Base-by-base conservation (phyloP, 1,140 invertebrate species). In the Acromyrmex charruanus region DNA sequence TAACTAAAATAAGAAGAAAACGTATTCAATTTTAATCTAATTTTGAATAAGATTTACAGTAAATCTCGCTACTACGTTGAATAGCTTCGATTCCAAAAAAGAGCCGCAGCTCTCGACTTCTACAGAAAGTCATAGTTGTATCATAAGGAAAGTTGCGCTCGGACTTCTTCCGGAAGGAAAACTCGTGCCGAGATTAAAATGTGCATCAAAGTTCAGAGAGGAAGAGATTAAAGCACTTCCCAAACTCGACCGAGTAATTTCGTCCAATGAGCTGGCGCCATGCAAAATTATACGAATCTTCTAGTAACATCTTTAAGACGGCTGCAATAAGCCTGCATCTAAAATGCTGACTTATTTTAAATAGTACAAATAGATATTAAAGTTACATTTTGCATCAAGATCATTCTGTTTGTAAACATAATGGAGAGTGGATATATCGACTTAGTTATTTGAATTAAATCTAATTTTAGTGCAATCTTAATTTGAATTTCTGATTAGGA, bases 171-270 rank as follows among this genome's bases (percentile, higher is more conserved):
- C 28, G 58, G 18, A 35, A 58, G 35, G 66, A 28, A 77, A 90
- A 85, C 61, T 75, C 55, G 39, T 21, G 85, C 35, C 28, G 53
- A 87, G 58, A 89, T 89, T 89, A 80, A 89, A 89, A 89, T 74
- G 84, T 66, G 72, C 63, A 69, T 68, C 66, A 80, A 89, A 90
- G 72, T 90, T 87, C 89, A 89, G 89, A 72, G n/a, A 72, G 61
- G 77, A 90, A 87, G 86, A 90, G 86, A 90, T 90, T 90, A 84
- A 89, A 90, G 77, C 63, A 58, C 81, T 71, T 44, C 28, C 44
- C 44, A 65, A 79, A 61, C 55, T 59, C 58, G 51, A 51, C 51
- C 69, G 28, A 82, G 77, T 79, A 89, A 90, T 90, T 90, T 80
- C 59, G 77, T 87, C 63, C 65, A 82, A 69, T 75, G 63, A 79